Evolutionary conservation across 2,113 vertebrate species (phyloP), one percentile per base, ranked within the genome.

Genomic region (Elanoides forficatus): DNA sequence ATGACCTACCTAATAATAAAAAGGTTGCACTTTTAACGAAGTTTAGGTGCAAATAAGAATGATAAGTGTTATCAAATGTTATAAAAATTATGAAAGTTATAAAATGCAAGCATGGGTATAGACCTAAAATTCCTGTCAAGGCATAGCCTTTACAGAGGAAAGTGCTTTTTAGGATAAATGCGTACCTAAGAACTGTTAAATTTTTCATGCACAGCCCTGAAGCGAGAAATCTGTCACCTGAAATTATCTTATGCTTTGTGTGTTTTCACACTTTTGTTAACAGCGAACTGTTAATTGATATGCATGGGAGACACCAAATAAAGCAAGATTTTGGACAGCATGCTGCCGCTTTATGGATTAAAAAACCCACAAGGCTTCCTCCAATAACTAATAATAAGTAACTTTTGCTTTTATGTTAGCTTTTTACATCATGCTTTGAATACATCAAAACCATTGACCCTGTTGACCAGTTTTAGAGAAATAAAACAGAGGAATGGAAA

Each of bases 151-250:
- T 63, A 29, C 38, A 75, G 36, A 63, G 48, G 27, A 86, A 88
- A 95, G 68, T 81, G 47, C 55, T 90, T 84, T 91, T 97, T 92
- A 91, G 88, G 83, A 89, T 95, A 95, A 90, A 95, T 92, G 72
- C 83, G 89, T 97, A 92, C 88, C 94, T 95, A 95, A 96, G 90
- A 93, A 92, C 94, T 89, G 38, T 95, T 92, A 86, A 96, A 92
- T 96, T 92, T 97, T 96, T 97, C 47, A 97, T 92, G 82, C 47
- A 25, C 56, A 91, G 55, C 76, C 88, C 83, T 65, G 76, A 90
- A 95, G 95, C 17, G 20, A 96, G 88, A 96, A 95, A 87, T 79
- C 74, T 93, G 53, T 91, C 82, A 83, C 58, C 84, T 96, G 71
- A 92, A 70, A 78, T 93, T 79, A 93, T 95, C 92, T 82, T 90